Base-by-base conservation (phyloP, 1,140 invertebrate species). In the Cydia fagiglandana region DNA sequence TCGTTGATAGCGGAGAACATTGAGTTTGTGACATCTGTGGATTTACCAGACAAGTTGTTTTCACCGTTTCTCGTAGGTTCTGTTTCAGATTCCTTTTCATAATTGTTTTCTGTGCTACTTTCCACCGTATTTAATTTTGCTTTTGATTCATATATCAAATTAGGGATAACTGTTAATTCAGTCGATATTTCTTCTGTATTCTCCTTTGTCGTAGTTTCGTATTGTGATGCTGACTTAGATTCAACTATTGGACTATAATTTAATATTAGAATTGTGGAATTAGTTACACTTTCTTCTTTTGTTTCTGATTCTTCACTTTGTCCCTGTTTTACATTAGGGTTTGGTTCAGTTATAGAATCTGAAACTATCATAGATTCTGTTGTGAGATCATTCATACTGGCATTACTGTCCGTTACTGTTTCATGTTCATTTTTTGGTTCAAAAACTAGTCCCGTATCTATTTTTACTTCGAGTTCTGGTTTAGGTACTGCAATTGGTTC, bases 391-490 rank as follows among this genome's bases (percentile, higher is more conserved):
- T 76, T 15, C 50, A 53, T n/a, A 53, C 50, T 53, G 5, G 17
- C 15, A 28, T 73, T 66, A 81, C 45, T 80, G n/a, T 85, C 81
- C 74, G 82, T 13, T 77, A 81, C 56, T 28, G 79, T 76, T 80
- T 78, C 68, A 12, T 81, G 74, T 80, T 87, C 83, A 47, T 81
- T 70, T 78, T 83, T 78, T 34, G 81, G 79, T 77, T 86, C 79
- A 68, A 83, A 47, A 47, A 50, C 47, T 50, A 50, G 15, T 50
- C 47, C 47, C 47, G 15, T 41, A 10, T 41, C 38, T 41, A 50
- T 24, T 6, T 61, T 10, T 61, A 24, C 17, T 20, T 56, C n/a
- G n/a, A 56, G 15, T 0, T 24, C 56, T 61, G 10, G 9, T 24
- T 24, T 61, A 24, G 7, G 0, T 24, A 61, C 73, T 30, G 75